These are phyloP conservation scores for Coecobrya sp. DNA, from an alignment of 2,888 invertebrate genomes.

Conservation along the genomic window DNA sequence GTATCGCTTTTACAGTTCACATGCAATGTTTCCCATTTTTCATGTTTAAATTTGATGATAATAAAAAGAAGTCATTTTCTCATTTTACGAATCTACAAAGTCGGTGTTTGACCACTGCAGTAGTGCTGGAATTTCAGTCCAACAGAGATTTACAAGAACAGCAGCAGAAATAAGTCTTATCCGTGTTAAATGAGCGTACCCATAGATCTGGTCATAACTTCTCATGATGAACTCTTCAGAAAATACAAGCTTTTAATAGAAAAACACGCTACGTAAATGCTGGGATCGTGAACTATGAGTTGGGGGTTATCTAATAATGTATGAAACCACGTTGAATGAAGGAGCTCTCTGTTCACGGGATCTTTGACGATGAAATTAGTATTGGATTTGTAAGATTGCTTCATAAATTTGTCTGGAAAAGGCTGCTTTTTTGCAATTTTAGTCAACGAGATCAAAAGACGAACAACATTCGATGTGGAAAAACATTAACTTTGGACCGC, in stretches of 20 bases:
- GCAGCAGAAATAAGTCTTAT: too few relatives aligned
- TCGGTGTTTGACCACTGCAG: too few relatives aligned
- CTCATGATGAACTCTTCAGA: not conserved
- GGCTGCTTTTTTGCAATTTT: conserved; percentile 19
- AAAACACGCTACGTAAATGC: not conserved
- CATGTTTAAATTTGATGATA: not conserved
- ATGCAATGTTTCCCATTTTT: not conserved
- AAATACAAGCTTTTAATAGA: not conserved
- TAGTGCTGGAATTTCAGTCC: too few relatives aligned
- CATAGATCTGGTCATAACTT: not conserved
- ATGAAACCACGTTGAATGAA: not conserved
- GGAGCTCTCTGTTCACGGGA: not conserved
- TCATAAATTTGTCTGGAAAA: conserved; percentile 37
- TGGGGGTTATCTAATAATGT: conserved; percentile 25
- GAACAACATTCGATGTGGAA: not conserved
- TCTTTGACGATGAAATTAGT: not conserved
- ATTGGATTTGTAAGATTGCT: not conserved
- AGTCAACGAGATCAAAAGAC: not conserved
- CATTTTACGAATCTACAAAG: not conserved
- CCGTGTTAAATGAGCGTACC: too few relatives aligned
- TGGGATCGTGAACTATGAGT: conserved; percentile 5
- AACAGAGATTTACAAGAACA: too few relatives aligned
- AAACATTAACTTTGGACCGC: not conserved
- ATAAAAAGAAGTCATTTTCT: not conserved
- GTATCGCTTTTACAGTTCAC: not conserved